phyloP scores from a whole-genome alignment of 2,888 invertebrate genomes.

The Meghimatium bilineatum region DNA sequence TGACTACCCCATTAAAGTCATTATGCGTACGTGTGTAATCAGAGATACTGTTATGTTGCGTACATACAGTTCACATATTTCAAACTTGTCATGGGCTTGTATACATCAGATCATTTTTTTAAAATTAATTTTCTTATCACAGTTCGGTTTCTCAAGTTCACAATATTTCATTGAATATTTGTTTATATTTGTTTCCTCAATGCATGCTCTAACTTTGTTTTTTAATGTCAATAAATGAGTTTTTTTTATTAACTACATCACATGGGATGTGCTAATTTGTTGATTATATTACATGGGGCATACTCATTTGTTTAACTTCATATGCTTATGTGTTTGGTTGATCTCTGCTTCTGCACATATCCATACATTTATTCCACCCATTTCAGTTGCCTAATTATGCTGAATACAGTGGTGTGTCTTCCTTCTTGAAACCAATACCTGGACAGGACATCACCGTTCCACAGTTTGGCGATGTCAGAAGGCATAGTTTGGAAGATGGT shows the following conservation, averaged over 20 bases:
- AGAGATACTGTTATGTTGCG: too few relatives aligned
- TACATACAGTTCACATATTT: too few relatives aligned
- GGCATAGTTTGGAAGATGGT: not conserved
- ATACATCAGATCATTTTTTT: not conserved
- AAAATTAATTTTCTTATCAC: not conserved
- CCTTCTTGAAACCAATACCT: not conserved
- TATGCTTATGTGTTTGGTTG: not conserved
- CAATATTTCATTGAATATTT: not conserved
- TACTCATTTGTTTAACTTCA: not conserved
- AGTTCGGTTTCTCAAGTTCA: not conserved
- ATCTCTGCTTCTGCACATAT: slow-evolving; percentile 3
- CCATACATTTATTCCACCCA: slow-evolving; percentile 1
- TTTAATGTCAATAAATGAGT: not conserved
- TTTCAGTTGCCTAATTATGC: slow-evolving; percentile 38
- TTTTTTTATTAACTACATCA: not conserved
- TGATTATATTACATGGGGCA: not conserved
- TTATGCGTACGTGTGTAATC: too few relatives aligned
- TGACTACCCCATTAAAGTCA: too few relatives aligned
- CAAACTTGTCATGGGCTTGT: slow-evolving; percentile 18
- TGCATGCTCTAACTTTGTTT: not conserved
- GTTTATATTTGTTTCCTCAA: not conserved
- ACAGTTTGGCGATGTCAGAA: not conserved
- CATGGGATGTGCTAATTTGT: not conserved
- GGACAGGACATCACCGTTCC: not conserved
- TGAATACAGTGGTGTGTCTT: slow-evolving; percentile 9